Percentiles rank a stretch among this genome's conserved stretches.
phyloP scores from a whole-genome alignment of 2,113 vertebrate genomes.

The Zosterops pallidus region DNA sequence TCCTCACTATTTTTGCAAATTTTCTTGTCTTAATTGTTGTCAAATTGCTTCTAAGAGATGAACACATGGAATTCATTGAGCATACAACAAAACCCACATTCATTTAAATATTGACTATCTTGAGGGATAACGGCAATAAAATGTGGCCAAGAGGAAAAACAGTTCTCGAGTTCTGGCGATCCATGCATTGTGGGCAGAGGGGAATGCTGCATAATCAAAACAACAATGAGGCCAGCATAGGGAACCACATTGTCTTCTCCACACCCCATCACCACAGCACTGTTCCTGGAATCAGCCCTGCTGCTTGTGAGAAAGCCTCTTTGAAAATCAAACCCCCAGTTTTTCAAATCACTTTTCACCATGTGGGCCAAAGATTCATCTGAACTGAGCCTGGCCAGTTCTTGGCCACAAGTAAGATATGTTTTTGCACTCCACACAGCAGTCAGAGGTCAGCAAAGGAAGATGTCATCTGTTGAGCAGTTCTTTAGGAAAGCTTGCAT shows the following conservation, averaged over 20 bases:
- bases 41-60: conserved; percentile 2
- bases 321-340: neutral
- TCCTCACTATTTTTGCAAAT: neutral
- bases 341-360: neutral
- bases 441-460: neutral
- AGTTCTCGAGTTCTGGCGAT: neutral
- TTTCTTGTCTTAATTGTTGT: conserved; percentile 16
- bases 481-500: neutral
- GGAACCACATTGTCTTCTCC: conserved; percentile 20
- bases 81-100: conserved; percentile 29
- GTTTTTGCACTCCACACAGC: neutral
- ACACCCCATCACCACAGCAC: neutral
- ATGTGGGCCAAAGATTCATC: neutral
- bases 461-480: neutral
- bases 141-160: conserved; percentile 5
- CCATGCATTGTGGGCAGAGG: neutral
- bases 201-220: conserved; percentile 51
- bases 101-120: conserved; percentile 44
- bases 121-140: conserved; percentile 35
- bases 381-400: neutral
- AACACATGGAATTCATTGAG: conserved; percentile 50
- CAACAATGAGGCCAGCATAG: neutral
- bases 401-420: rapidly evolving
- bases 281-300: neutral
- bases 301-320: neutral